phyloP scores from a whole-genome alignment of 2,888 invertebrate species.

The Aphrophora alni region DNA sequence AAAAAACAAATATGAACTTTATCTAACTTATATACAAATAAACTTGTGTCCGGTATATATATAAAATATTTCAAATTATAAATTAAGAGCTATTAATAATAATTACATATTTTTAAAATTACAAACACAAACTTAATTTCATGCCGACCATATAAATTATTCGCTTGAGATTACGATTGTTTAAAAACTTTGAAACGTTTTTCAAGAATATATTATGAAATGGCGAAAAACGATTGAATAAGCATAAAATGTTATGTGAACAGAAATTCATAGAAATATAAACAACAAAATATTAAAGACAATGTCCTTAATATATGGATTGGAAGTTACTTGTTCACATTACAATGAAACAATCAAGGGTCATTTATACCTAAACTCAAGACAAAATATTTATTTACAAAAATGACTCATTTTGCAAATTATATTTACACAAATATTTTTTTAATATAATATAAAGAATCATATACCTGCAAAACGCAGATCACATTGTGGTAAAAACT shows the following conservation, averaged over 20 bases:
- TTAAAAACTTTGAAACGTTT: too few relatives aligned
- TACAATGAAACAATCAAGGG: neutral
- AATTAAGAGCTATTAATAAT: neutral
- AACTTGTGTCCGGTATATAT: too few relatives aligned
- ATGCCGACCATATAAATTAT: too few relatives aligned
- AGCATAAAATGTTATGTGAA: neutral
- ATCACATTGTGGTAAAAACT: neutral
- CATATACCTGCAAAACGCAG: neutral
- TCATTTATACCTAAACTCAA: neutral
- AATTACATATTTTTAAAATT: neutral
- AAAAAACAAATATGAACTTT: neutral
- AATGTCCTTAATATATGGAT: too few relatives aligned
- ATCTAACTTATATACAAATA: neutral
- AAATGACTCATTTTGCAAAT: neutral
- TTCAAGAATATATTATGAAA: too few relatives aligned
- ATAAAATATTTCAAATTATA: too few relatives aligned
- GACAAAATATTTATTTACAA: neutral
- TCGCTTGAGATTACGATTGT: too few relatives aligned
- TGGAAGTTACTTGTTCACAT: neutral
- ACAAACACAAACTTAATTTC: neutral
- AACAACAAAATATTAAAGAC: too few relatives aligned
- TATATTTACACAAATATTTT: neutral
- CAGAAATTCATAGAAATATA: too few relatives aligned
- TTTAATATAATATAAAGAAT: neutral
- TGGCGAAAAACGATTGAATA: too few relatives aligned